Evolutionary conservation across 2,797 vertebrate genomes (phyloP).

Genomic region (Limosa lapponica): DNA sequence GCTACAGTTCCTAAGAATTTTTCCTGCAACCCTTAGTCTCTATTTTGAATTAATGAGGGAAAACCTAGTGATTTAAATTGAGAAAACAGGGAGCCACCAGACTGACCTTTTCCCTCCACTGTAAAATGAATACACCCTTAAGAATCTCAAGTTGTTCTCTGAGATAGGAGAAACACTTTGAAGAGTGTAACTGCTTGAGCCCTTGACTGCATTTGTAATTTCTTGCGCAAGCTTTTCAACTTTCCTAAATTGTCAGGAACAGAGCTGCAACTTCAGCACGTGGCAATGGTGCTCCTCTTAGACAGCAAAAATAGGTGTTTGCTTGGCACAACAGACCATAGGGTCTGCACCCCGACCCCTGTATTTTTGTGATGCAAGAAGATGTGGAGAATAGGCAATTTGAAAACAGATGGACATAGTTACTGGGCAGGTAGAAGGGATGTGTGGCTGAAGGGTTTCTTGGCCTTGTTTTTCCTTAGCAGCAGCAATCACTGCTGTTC

Average conservation of each 20-base stretch:
- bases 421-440: neutral
- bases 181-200: neutral
- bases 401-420: neutral
- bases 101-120: neutral
- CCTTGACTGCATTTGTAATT: neutral
- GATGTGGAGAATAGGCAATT: neutral
- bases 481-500: neutral
- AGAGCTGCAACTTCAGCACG: neutral
- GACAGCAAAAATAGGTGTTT: neutral
- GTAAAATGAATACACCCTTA: neutral
- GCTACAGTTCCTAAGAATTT: neutral
- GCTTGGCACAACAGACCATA: neutral
- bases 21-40: neutral
- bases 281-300: neutral
- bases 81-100: neutral
- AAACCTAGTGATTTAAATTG: neutral
- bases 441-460: neutral
- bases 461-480: neutral
- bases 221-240: neutral
- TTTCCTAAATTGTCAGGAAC: neutral
- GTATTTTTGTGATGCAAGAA: neutral
- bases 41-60: neutral
- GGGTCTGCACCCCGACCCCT: fast-evolving
- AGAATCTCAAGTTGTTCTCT: neutral
- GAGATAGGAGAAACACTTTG: neutral